Evolutionary conservation across 2,797 vertebrate genomes (phyloP).

Genomic region (Sebastes nivosus): DNA sequence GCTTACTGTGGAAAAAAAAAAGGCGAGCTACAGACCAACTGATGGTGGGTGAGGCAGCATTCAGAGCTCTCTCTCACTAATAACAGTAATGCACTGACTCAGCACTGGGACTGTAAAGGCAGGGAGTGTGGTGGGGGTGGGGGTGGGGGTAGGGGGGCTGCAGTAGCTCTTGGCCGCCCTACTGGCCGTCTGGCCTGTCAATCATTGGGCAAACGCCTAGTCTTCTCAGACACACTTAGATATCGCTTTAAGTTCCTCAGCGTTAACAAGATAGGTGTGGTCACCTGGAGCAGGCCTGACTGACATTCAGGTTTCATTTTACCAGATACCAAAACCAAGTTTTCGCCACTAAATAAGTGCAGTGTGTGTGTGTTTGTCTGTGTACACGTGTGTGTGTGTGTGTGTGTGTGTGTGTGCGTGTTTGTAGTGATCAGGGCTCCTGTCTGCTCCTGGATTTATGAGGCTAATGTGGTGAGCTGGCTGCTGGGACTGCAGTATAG

Average conservation of each 20-base stretch:
- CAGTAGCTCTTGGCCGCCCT: conserved; percentile 49
- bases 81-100: conserved; percentile 79
- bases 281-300: conserved; percentile 3
- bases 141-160: conserved; percentile 12
- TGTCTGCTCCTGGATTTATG: conserved; percentile 60
- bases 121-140: conserved; percentile 5
- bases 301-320: background rate
- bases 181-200: conserved; percentile 60
- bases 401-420: background rate
- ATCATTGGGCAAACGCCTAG: conserved; percentile 35
- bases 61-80: conserved; percentile 62
- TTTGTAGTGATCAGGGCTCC: conserved; percentile 42
- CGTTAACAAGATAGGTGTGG: conserved; percentile 7
- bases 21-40: conserved; percentile 3
- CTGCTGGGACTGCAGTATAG: conserved; percentile 51
- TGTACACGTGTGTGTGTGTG: background rate
- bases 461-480: conserved; percentile 58
- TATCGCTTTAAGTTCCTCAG: conserved; percentile 16
- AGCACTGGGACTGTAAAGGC: conserved; percentile 60
- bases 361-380: background rate
- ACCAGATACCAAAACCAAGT: background rate
- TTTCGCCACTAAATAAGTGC: background rate
- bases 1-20: background rate
- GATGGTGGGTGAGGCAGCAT: conserved; percentile 50
- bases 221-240: conserved; percentile 37